Evolutionary conservation across 23 tunicate species (phyloP).

Genomic region (Halocynthia aurantium): DNA sequence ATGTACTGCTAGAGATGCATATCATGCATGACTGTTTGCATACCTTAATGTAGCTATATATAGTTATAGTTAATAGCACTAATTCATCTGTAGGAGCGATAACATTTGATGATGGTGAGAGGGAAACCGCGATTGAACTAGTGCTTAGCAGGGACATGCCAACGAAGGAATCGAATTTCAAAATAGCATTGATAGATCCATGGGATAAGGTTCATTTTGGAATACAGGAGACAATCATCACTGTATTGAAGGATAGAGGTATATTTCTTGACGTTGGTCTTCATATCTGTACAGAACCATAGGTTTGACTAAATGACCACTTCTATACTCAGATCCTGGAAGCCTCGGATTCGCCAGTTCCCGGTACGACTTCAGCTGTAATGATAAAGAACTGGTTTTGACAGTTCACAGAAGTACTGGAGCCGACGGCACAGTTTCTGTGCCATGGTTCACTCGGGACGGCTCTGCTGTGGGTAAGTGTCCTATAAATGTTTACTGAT

Average conservation of each 20-base stretch:
- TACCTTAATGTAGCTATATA: neutral
- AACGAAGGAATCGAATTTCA: constrained; percentile 63
- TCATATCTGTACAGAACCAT: neutral
- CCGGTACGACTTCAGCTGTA: constrained; percentile 60
- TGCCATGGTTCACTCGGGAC: constrained; percentile 86
- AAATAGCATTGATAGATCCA: constrained; percentile 55
- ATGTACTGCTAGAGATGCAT: neutral
- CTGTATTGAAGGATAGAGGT: constrained; percentile 92
- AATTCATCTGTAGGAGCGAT: constrained; percentile 36
- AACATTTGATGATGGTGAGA: constrained; percentile 75
- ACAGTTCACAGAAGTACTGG: constrained; percentile 94
- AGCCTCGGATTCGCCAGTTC: constrained; percentile 85
- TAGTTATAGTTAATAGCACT: neutral
- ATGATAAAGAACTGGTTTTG: constrained; percentile 50
- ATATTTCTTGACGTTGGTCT: neutral
- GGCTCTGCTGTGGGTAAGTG: constrained; percentile 79
- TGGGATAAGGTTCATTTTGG: constrained; percentile 40
- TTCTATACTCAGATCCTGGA: constrained; percentile 60
- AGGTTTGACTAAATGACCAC: neutral
- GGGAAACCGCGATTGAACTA: constrained; percentile 69
- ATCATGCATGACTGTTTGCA: neutral
- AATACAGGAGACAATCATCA: constrained; percentile 56
- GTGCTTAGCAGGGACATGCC: constrained; percentile 69
- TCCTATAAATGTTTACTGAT: no score
- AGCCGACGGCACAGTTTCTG: constrained; percentile 89